Evolutionary conservation across 2,797 vertebrate species (phyloP).

Genomic region (Ptychadena robeensis): DNA sequence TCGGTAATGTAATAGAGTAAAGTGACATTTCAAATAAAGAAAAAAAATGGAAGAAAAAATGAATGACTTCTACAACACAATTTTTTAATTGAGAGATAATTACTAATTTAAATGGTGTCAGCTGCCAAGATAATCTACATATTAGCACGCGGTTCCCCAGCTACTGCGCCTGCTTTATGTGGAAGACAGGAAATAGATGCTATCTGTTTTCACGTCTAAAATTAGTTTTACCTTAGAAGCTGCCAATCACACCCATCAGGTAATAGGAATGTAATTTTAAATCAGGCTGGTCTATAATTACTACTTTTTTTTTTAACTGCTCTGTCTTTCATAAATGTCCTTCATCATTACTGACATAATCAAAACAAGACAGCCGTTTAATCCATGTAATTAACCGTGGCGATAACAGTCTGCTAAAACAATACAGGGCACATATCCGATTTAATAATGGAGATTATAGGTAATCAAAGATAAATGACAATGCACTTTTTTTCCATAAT

Average conservation of each 20-base stretch:
- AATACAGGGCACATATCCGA: conserved; percentile 17
- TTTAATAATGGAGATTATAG: conserved; percentile 32
- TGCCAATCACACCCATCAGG: conserved; percentile 39
- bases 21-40: conserved; percentile 12
- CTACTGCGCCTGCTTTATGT: conserved; percentile 20
- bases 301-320: conserved; percentile 7
- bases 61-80: conserved; percentile 12
- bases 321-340: conserved; percentile 27
- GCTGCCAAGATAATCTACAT: conserved; percentile 39
- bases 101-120: conserved; percentile 36
- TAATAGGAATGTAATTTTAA: conserved; percentile 45
- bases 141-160: conserved; percentile 16
- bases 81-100: conserved; percentile 45
- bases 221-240: conserved; percentile 34
- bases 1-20: conserved; percentile 22
- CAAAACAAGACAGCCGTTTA: conserved; percentile 35
- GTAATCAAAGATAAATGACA: conserved; percentile 17
- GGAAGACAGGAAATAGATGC: conserved; percentile 21
- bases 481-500: neutral
- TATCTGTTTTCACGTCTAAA: conserved; percentile 35
- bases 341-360: conserved; percentile 41
- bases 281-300: conserved; percentile 29
- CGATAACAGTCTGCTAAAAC: conserved; percentile 36
- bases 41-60: neutral
- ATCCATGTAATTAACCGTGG: conserved; percentile 41